Evolutionary conservation across 2,797 vertebrate genomes (phyloP).

Genomic region (Serranus cabrilla): DNA sequence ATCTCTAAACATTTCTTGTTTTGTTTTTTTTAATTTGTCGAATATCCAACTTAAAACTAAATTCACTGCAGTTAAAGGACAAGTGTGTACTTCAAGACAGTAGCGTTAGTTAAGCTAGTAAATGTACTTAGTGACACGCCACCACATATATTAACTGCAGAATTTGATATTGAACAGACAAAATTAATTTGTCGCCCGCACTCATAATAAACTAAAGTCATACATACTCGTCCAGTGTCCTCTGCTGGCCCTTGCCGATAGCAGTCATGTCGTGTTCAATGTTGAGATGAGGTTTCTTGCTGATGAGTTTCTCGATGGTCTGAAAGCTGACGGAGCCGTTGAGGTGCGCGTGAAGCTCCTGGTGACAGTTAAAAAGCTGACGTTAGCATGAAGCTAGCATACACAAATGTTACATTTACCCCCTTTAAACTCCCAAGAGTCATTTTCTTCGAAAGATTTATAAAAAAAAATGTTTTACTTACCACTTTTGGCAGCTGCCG

Average conservation of each 20-base stretch:
- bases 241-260: constrained; percentile 91
- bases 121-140: too few species aligned
- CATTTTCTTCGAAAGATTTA: not conserved
- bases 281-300: constrained; percentile 90
- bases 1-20: too few species aligned
- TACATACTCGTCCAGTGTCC: constrained; percentile 93
- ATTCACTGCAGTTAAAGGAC: too few species aligned
- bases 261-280: constrained; percentile 90
- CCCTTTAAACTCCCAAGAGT: not conserved
- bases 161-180: too few species aligned
- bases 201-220: not conserved
- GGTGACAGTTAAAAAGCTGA: constrained; percentile 45
- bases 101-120: too few species aligned
- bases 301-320: constrained; percentile 92
- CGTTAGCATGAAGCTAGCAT: constrained; percentile 51
- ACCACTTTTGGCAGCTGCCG: constrained; percentile 87
- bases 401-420: not conserved
- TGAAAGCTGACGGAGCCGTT: constrained; percentile 94
- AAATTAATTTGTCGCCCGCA: too few species aligned
- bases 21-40: too few species aligned
- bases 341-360: constrained; percentile 98
- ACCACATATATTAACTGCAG: too few species aligned
- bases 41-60: too few species aligned
- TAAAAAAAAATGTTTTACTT: too few species aligned
- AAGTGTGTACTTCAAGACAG: too few species aligned